Evolutionary conservation across 2,797 vertebrate genomes (phyloP).

Genomic region (Mormyrops boulengeri): DNA sequence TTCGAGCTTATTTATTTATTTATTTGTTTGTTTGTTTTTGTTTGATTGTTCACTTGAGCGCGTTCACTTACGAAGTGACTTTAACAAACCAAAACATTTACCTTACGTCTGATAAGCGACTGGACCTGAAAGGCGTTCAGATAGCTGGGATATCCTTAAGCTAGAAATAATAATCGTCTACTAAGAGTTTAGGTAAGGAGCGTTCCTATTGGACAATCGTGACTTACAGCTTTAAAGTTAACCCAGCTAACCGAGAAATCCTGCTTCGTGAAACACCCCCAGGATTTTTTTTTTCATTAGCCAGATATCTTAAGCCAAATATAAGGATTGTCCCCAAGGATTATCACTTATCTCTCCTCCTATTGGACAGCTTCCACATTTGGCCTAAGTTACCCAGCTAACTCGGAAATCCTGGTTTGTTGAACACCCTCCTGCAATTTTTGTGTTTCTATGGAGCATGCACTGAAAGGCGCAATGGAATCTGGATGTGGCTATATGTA

Average conservation of each 20-base stretch:
- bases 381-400: not conserved
- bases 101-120: not conserved
- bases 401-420: not conserved
- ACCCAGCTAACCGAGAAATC: not conserved
- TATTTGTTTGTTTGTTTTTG: not conserved
- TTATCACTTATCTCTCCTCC: not conserved
- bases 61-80: not conserved
- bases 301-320: not conserved
- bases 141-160: not conserved
- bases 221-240: not conserved
- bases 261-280: not conserved
- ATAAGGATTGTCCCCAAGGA: not conserved
- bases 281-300: not conserved
- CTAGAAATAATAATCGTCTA: not conserved
- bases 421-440: not conserved
- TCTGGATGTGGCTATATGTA: not conserved
- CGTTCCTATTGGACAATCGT: not conserved
- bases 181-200: not conserved
- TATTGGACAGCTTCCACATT: not conserved
- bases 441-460: not conserved
- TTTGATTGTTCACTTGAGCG: not conserved
- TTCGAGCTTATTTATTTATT: not conserved
- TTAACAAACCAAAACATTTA: not conserved
- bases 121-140: not conserved
- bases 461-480: not conserved